These are phyloP conservation scores for Lapara coniferarum DNA, from an alignment of 2,888 invertebrate species.

Conservation along the genomic window DNA sequence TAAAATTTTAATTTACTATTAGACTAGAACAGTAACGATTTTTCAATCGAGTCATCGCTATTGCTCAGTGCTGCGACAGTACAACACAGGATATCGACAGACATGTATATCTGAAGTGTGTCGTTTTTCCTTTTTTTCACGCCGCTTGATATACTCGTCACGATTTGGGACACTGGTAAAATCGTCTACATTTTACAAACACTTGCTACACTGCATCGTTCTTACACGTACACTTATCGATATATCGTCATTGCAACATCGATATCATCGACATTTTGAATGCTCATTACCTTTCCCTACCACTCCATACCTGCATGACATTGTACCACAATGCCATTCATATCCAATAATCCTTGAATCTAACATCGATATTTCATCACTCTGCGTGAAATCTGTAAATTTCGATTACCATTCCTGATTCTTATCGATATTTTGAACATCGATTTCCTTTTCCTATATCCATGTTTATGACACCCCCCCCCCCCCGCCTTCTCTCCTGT, in stretches of 20 bases:
- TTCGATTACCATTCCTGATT: too few relatives aligned
- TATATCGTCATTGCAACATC: conserved; percentile 35
- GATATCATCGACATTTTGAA: conserved; percentile 37
- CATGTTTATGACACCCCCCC: not conserved
- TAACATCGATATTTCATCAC: too few relatives aligned
- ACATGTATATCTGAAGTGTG: conserved; percentile 76
- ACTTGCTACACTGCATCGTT: conserved; percentile 58
- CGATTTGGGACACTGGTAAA: conserved; percentile 82
- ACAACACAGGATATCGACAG: conserved; percentile 53
- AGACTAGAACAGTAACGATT: not conserved
- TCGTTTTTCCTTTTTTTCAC: conserved; percentile 82
- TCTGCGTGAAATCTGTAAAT: too few relatives aligned
- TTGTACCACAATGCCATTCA: not conserved
- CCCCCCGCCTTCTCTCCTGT: not conserved
- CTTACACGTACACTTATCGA: conserved; percentile 42
- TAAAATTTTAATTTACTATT: too few relatives aligned
- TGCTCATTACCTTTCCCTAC: not conserved
- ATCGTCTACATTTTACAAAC: conserved; percentile 67
- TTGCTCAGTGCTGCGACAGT: conserved; percentile 43
- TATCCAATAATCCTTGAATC: conserved; percentile 3
- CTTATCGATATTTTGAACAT: too few relatives aligned
- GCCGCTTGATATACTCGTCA: conserved; percentile 82
- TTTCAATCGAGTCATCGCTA: not conserved
- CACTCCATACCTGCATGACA: too few relatives aligned
- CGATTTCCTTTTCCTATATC: not conserved